Evolutionary conservation across 2,797 vertebrate species (phyloP).

Genomic region (Pangasius krempfi): DNA sequence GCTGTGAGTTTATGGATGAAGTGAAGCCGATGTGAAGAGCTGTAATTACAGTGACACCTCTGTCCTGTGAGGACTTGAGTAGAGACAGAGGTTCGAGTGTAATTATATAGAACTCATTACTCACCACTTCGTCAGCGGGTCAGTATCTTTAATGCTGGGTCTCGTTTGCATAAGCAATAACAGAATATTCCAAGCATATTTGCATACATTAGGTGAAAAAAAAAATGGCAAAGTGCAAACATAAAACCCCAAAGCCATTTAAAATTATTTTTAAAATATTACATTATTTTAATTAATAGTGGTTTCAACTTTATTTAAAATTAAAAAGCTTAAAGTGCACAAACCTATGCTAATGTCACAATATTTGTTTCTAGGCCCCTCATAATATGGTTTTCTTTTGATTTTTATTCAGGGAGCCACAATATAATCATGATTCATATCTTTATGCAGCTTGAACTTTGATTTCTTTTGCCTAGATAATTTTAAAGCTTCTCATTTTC

Average conservation of each 20-base stretch:
- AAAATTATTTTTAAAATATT: neutral
- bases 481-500: neutral
- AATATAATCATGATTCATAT: neutral
- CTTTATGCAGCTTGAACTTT: neutral
- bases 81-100: slow-evolving; percentile 33
- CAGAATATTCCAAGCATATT: slow-evolving; percentile 52
- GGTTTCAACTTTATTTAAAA: neutral
- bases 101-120: slow-evolving; percentile 57
- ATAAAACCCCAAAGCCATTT: slow-evolving; percentile 1
- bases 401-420: neutral
- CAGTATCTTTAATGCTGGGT: slow-evolving; percentile 37
- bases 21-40: slow-evolving; percentile 7
- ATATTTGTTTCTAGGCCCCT: neutral
- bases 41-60: slow-evolving; percentile 65
- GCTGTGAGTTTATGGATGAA: slow-evolving; percentile 15
- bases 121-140: slow-evolving; percentile 50
- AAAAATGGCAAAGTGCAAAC: slow-evolving; percentile 23
- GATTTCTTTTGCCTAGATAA: neutral
- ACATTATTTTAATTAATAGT: neutral
- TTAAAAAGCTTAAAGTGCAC: neutral
- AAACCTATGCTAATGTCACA: neutral
- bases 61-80: slow-evolving; percentile 33
- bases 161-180: slow-evolving; percentile 56
- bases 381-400: neutral
- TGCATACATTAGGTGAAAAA: slow-evolving; percentile 35